Percentiles rank a stretch among this genome's conserved stretches.
These are phyloP conservation scores for Miniopterus natalensis DNA, from an alignment of 2,113 vertebrate genomes.

Conservation along the genomic window DNA sequence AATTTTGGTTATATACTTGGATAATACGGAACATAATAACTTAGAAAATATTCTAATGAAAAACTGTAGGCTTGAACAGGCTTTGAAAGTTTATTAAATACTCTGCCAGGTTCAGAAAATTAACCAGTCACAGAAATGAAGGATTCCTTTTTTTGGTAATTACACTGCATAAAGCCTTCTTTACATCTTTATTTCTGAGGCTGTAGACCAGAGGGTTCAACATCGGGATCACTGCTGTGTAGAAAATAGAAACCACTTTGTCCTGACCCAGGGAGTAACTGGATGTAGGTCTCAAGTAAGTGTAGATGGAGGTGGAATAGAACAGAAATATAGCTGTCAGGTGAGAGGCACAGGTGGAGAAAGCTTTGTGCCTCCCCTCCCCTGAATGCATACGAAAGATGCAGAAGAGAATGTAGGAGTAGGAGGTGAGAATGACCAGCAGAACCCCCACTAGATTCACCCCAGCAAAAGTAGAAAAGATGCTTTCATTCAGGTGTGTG, in stretches of 20 bases:
- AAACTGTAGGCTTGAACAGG: neutral
- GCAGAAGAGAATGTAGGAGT: constrained; percentile 59
- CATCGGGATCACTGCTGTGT: constrained; percentile 71
- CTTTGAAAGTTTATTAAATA: neutral
- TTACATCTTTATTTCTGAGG: constrained; percentile 70
- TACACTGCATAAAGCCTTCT: constrained; percentile 40
- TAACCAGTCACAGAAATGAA: neutral
- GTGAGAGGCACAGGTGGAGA: constrained; percentile 75
- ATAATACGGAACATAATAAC: neutral
- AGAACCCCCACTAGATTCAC: constrained; percentile 10
- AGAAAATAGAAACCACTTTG: constrained; percentile 67
- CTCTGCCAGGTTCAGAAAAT: neutral
- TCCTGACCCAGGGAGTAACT: constrained; percentile 58
- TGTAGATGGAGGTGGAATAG: constrained; percentile 48
- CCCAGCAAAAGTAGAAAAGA: constrained; percentile 67
- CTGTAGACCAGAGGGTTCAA: constrained; percentile 74
- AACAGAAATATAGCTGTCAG: constrained; percentile 62
- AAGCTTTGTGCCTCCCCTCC: constrained; percentile 57
- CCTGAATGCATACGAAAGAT: neutral
- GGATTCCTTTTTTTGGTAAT: neutral
- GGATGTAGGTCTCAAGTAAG: constrained; percentile 70
- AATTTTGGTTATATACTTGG: neutral
- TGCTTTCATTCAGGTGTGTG: constrained; percentile 32
- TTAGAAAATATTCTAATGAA: neutral
- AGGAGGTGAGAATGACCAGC: constrained; percentile 66